Evolutionary conservation across 2,888 invertebrate genomes (phyloP), one percentile per base, ranked within the genome.

Genomic region (Himalopsyche tibetana): DNA sequence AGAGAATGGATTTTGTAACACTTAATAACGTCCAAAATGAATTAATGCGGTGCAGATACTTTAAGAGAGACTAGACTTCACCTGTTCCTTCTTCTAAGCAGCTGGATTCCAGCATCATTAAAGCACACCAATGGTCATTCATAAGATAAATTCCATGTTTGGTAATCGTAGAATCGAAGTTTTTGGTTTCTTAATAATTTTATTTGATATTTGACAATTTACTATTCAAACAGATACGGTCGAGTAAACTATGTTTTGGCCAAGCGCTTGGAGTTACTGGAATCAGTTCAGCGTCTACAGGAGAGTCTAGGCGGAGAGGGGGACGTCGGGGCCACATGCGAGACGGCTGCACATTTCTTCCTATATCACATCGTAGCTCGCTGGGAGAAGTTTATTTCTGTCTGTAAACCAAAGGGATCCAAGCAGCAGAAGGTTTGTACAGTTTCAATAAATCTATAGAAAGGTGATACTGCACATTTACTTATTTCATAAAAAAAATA

Each of bases 281-380:
- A 95, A 89, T 96, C 97, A 91, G 99, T 99, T 15, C 97, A 96
- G 88, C 95, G 96, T 56, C 93, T 99, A 40, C 98, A 99, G 91
- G 95, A 96, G 90, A 97, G 98, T 2, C 92, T 99, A 84, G 95
- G 95, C 80, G 97, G 97, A 0, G 94, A 94, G 85, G 97, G 97
- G 5, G 97, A 98, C 90, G 98, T 98, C 81, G 96, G 97, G 0
- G 99, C 99, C 91, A 99, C 99, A 0, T 99, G 99, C 91, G 99
- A 99, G 93, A 98, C 99, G 0, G 99, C 99, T 1, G 98, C 98
- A 11, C 98, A 99, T 92, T 99, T 99, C 92, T 99, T 97, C 92
- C 95, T 99, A 82, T 99, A 99, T 91, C 98, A 99, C 92, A 94
- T 98, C 83, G 92, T 97, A 87, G 96, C 98, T 0, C 94, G 98